A percentile compares a stretch with the other conserved stretches of the same genome.
Conservation (phyloP, 2,888 invertebrate genomes). For the Drosophila pseudotalamancana region DNA sequence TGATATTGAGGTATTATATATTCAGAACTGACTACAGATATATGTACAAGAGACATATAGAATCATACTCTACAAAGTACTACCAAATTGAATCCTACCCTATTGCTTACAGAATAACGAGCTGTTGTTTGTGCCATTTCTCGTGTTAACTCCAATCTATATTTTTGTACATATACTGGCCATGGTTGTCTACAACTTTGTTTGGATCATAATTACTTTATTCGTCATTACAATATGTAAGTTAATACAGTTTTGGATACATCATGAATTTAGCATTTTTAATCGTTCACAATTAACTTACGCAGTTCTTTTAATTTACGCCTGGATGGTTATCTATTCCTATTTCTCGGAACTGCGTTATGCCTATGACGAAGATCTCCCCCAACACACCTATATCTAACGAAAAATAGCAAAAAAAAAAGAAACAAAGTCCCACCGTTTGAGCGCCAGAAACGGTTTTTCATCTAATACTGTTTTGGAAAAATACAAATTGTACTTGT, state of each 20-base stretch:
- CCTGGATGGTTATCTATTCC: slow-evolving; percentile 62
- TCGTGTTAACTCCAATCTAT: slow-evolving; percentile 47
- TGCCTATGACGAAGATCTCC: slow-evolving; percentile 54
- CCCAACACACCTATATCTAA: slow-evolving; percentile 35
- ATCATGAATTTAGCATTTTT: not conserved
- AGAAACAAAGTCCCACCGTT: not conserved
- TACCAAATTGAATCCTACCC: no score
- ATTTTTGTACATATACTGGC: slow-evolving; percentile 44
- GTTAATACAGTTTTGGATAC: slow-evolving; percentile 1
- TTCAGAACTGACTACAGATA: no score
- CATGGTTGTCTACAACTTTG: slow-evolving; percentile 44
- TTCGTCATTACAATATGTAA: slow-evolving; percentile 50
- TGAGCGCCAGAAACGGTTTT: not conserved
- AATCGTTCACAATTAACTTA: not conserved
- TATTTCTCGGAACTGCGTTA: slow-evolving; percentile 61
- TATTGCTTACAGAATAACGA: slow-evolving; percentile 58
- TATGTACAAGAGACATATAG: no score
- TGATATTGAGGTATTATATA: no score
- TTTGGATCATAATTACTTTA: slow-evolving; percentile 35
- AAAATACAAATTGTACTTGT: slow-evolving; percentile 34
- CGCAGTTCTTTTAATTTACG: slow-evolving; percentile 48
- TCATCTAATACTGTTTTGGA: not conserved
- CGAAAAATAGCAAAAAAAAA: not conserved
- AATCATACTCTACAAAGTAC: no score
- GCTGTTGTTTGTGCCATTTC: slow-evolving; percentile 56